A percentile compares a stretch with the other conserved stretches of the same genome.
Conservation (phyloP, 2,888 invertebrate genomes). For the Molanna angustata region DNA sequence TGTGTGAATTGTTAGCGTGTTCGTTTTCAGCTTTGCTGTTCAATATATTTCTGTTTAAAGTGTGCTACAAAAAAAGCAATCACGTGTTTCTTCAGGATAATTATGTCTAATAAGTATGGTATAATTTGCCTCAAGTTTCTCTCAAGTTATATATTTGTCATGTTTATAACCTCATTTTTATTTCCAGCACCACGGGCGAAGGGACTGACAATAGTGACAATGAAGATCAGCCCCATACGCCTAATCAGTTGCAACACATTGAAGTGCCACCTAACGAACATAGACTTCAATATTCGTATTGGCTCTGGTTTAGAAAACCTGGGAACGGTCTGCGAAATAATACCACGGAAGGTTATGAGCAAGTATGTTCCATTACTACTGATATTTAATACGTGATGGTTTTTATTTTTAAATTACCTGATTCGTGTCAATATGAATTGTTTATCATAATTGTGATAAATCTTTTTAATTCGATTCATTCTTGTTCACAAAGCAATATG, state of each 20-base stretch:
- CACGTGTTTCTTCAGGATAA: constrained; percentile 28
- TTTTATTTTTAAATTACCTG: no score
- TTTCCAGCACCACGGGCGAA: constrained; percentile 27
- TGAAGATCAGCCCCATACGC: constrained; percentile 20
- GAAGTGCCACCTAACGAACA: constrained; percentile 84
- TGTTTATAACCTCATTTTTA: constrained; percentile 26
- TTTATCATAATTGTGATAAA: no score
- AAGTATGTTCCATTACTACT: no score
- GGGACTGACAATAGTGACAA: constrained; percentile 28
- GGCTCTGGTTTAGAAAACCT: constrained; percentile 80
- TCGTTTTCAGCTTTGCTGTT: constrained; percentile 9
- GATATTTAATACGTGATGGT: no score
- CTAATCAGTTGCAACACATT: constrained; percentile 44
- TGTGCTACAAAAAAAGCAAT: constrained; percentile 22
- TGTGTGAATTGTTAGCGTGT: no score
- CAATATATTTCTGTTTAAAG: constrained; percentile 19
- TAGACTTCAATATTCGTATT: constrained; percentile 89
- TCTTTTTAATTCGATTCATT: no score
- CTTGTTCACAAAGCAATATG: no score
- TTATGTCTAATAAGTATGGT: constrained; percentile 29
- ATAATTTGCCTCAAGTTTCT: background rate
- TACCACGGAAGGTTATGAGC: constrained; percentile 49
- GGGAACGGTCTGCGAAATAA: constrained; percentile 48
- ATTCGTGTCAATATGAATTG: no score
- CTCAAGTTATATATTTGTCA: background rate